phyloP scores from a whole-genome alignment of 2,113 vertebrate species.

The Holacanthus passer region DNA sequence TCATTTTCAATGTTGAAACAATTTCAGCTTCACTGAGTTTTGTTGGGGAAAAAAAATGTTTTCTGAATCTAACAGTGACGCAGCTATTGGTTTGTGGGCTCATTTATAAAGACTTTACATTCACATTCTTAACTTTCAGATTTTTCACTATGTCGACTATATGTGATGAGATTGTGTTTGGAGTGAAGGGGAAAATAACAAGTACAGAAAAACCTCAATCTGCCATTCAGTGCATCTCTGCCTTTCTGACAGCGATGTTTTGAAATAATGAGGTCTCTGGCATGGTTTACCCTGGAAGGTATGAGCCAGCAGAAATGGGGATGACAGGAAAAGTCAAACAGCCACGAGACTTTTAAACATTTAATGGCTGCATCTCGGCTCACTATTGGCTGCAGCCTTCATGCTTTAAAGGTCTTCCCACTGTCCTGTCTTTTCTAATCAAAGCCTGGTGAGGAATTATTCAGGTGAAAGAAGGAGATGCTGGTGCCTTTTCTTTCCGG shows the following conservation, averaged over 20 bases:
- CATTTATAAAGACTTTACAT: background rate
- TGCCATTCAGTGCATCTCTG: constrained; percentile 35
- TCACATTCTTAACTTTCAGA: background rate
- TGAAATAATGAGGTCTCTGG: constrained; percentile 53
- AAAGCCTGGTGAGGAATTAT: constrained; percentile 28
- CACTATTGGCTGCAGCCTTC: constrained; percentile 1
- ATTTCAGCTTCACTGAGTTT: background rate
- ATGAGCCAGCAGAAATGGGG: constrained; percentile 59
- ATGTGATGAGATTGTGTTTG: constrained; percentile 39
- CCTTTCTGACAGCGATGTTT: constrained; percentile 48
- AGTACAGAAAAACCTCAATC: constrained; percentile 38
- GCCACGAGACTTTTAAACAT: constrained; percentile 41
- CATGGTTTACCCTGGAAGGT: constrained; percentile 30
- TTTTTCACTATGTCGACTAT: constrained; percentile 9
- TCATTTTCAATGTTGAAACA: constrained; percentile 32
- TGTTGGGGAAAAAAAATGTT: background rate
- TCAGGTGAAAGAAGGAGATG: constrained; percentile 36
- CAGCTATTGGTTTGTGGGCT: constrained; percentile 13
- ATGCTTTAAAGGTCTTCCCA: constrained; percentile 5
- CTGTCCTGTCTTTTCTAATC: constrained; percentile 37
- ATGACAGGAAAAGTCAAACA: constrained; percentile 65
- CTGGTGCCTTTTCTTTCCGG: background rate
- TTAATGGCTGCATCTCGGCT: constrained; percentile 43
- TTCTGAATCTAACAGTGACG: constrained; percentile 15
- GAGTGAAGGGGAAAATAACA: constrained; percentile 31